Base-by-base conservation (phyloP, 2,113 vertebrate species). In the Spea bombifrons region DNA sequence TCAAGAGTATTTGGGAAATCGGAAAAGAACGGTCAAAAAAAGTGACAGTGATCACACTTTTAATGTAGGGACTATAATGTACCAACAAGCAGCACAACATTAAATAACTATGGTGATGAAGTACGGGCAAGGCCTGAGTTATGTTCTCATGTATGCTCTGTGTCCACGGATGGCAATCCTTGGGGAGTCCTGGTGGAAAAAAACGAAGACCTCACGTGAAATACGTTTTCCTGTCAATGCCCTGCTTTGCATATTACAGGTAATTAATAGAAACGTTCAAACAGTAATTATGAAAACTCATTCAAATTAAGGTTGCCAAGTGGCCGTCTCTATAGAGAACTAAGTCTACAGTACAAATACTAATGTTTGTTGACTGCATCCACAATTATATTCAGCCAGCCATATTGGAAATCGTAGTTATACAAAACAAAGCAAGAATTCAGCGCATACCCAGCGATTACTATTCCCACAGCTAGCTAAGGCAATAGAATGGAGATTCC, bases 21-120 rank as follows among this genome's bases (percentile, higher is more conserved):
- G 30, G 30, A 1, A 30, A 30, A 30, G 30, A 30, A 30, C 2
- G 30, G 30, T 30, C 30, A 30, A 30, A 12, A 3, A 71, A 71
- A 64, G 76, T 65, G 76, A 71, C 12, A 71, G 68, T 78, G 69
- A 78, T 78, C 55, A 71, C 76, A 65, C 68, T 71, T 78, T 78
- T 78, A 70, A 76, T 49, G 46, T 64, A 49, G 49, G 64, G 59
- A 71, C 50, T 78, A 43, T 71, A 78, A 78, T 64, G 67, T 65
- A 71, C 65, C 68, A 78, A 78, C 76, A 53, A 65, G 76, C 76
- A 8, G 69, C 49, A 72, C 63, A 65, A 71, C 47, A 78, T 78
- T 78, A 65, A 71, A 71, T 78, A 65, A 78, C 63, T 70, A 71
- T 71, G 68, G 13, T 72, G 65, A 78, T 78, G 57, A 64, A 55